Evolutionary conservation across 2,888 invertebrate genomes (phyloP), one percentile per base, ranked within the genome.

Genomic region (Stenodema calcarata): DNA sequence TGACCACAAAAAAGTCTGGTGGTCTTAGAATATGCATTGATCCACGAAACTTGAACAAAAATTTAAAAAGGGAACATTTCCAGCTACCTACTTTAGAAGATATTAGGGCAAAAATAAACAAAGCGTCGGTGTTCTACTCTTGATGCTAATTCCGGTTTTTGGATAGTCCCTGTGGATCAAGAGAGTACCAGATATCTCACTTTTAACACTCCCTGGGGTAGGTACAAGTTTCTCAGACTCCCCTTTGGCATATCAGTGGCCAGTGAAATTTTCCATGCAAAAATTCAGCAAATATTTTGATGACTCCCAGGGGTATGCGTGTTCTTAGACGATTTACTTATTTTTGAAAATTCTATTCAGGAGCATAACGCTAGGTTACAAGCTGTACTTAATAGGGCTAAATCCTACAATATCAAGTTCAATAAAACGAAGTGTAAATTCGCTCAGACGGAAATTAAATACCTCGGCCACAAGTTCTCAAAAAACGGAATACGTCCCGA

Each of bases 51-150:
- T n/a, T 83, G 9, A 83, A 83, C 30, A 41, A 41, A 35, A 44
- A 42, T 47, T 7, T 83, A 1, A 35, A 41, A 35, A 0, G 82
- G 11, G n/a, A 16, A 23, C 69, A 82, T 82, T 82, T 18, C 16
- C 83, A 83, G 14, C n/a, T 83, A 16, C 83, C 83, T 0, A 83
- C 83, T 27, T n/a, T 73, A 14, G 69, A 69, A 41, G 73, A 73
- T 23, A 83, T 83, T 28, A 42, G 69, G 14, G 27, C 82, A 1
- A 16, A 82, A 30, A 12, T 82, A 9, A 82, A 82, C 62, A 35
- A 14, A 6, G 50, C 82, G 3, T 12, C 41, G 1, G 35, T 82
- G 1, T 82, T 82, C 62, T 12, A 80, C 50, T 1, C 7, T 80
- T 7, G 80, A 80, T 18, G 80, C 80, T 3, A 78, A 78, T 42